Percentiles rank a stretch among this genome's conserved stretches.
Evolutionary conservation across 2,113 vertebrate genomes (phyloP).

Genomic region (Scophthalmus maximus): DNA sequence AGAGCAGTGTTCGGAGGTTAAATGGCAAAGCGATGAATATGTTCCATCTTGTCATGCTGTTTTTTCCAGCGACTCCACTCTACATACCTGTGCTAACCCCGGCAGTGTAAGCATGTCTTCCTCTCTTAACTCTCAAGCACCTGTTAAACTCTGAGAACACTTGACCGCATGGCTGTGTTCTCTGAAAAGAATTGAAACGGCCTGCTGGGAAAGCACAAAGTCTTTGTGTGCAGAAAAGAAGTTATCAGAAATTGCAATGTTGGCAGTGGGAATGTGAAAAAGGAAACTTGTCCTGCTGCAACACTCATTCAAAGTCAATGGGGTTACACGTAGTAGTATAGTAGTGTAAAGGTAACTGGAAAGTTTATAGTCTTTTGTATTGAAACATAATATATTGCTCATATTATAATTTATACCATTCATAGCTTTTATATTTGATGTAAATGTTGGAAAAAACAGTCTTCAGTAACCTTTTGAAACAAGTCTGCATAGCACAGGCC

Average conservation of each 20-base stretch:
- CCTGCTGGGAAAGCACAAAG: slow-evolving; percentile 13
- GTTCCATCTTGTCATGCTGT: slow-evolving; percentile 14
- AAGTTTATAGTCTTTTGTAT: not conserved
- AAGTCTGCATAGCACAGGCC: slow-evolving; percentile 25
- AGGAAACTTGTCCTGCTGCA: not conserved
- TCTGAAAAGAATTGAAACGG: slow-evolving; percentile 33
- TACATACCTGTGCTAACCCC: slow-evolving; percentile 71
- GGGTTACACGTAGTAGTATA: not conserved
- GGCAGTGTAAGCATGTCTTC: slow-evolving; percentile 63
- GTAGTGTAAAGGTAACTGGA: not conserved
- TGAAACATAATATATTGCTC: not conserved
- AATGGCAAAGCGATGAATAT: slow-evolving; percentile 13
- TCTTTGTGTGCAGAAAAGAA: not conserved
- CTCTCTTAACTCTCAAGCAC: slow-evolving; percentile 81
- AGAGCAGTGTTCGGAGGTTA: not conserved
- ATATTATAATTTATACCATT: not conserved
- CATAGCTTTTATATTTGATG: not conserved
- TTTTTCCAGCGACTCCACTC: slow-evolving; percentile 33
- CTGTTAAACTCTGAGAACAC: slow-evolving; percentile 77
- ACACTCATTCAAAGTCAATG: not conserved
- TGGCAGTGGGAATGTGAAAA: not conserved
- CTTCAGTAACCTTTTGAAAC: slow-evolving; percentile 16
- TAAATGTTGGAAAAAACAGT: not conserved
- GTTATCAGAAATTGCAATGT: not conserved
- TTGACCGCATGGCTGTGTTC: slow-evolving; percentile 67